Base-by-base conservation (phyloP, 2,113 vertebrate genomes). In the Tetrao urogallus region DNA sequence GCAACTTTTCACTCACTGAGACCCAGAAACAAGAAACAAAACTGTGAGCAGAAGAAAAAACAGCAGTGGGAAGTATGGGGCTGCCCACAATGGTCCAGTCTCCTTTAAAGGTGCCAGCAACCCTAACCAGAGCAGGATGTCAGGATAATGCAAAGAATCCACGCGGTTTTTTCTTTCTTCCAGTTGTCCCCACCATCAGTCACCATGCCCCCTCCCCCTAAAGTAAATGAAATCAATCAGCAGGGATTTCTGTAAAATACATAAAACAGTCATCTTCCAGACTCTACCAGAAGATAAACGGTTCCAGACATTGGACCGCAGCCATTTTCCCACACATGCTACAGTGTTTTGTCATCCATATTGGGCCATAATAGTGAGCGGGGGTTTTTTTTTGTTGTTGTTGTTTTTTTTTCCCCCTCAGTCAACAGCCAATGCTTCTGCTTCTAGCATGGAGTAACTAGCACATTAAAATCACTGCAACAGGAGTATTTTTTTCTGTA, bases 251-350 rank as follows among this genome's bases (percentile, higher is more conserved):
- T 97, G 97, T 97, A 97, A 98, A 98, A 98, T 95, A 97, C 97
- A 98, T 97, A 97, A 96, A 97, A 93, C 97, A 97, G 98, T 98
- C 97, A 96, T 98, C 97, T 97, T 96, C 97, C 95, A 94, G 97
- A 97, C 96, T 97, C 92, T 96, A 94, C 91, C 90, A 92, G 90
- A 97, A 98, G 98, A 98, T 98, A 98, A 99, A 98, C 97, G 97
- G 97, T 98, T 99, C 98, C 98, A 99, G 98, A 98, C 97, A 58
- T 97, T 98, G 98, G 98, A 98, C 88, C 64, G 81, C 86, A 95
- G 98, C 98, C 98, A 98, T 95, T 97, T 99, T 99, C 98, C 98
- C 98, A 99, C 97, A 98, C 98, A 98, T 96, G 98, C 97, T 98
- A 94, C 98, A 97, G 97, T 98, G 98, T 98, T 98, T 98, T 98